Evolutionary conservation across 2,797 vertebrate species (phyloP), one percentile per base, ranked within the genome.

Genomic region (Alca torda): DNA sequence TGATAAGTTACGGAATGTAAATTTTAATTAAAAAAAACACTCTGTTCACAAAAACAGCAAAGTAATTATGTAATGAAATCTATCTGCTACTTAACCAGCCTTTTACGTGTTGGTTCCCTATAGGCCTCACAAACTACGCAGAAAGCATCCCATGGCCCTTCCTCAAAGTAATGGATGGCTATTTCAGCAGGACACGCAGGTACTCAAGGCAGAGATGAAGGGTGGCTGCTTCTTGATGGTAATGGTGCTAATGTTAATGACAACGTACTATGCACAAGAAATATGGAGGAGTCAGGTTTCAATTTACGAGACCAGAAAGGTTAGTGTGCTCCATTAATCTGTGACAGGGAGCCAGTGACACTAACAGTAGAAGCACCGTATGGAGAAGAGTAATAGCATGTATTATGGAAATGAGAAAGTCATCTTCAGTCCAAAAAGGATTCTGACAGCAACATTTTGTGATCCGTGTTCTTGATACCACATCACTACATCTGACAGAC

Each of bases 21-120:
- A 72, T 81, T 76, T 93, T 84, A 95, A 91, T 91, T 11, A 46
- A 93, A 93, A 67, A 83, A 80, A 81, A 48, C 8, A 26, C 23
- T 64, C 37, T 39, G 72, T 77, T 91, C 91, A 65, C 43, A 74
- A 90, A 90, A 80, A 2, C 67, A 31, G 9, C 59, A 59, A 79
- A 73, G 68, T 69, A 87, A 93, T 79, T 77, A 60, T 1, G 5
- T 75, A 92, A 80, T 15, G 31, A 72, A 80, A 70, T 60, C 60
- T 78, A 11, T 48, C 67, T 75, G 56, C 23, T 80, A 12, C 67
- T 78, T 76, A 85, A 75, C 18, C 67, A 56, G 24, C 23, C 67
- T 43, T 23, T 33, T 56, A 72, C 4, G 3, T 21, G 31, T 30
- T 70, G 72, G 26, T 24, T 93, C 60, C 31, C 77, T 16, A 6